Evolutionary conservation across 1,140 invertebrate species (phyloP).

Genomic region (Drosophila fuyamai): DNA sequence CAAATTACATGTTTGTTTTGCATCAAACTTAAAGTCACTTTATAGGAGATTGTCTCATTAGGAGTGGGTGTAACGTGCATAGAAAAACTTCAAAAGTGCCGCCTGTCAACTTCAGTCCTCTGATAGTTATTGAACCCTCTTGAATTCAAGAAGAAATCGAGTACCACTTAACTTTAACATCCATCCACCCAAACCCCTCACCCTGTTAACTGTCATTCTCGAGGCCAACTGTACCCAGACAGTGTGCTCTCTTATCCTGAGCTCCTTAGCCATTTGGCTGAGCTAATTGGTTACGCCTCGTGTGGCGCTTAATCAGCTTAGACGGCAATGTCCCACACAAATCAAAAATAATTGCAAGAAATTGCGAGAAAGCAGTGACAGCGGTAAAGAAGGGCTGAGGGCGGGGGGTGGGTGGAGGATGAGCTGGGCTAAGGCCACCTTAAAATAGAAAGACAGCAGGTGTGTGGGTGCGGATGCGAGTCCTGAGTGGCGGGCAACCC

Average conservation of each 20-base stretch:
- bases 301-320: constrained; percentile 54
- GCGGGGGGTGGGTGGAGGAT: neutral
- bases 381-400: neutral
- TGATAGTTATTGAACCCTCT: neutral
- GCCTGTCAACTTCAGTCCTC: too few species aligned
- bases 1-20: too few species aligned
- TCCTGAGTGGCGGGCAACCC: constrained; percentile 8
- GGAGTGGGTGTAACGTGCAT: too few species aligned
- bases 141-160: neutral
- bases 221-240: constrained; percentile 2
- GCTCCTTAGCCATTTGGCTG: constrained; percentile 7
- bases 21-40: too few species aligned
- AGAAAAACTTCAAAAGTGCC: too few species aligned
- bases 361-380: constrained; percentile 26
- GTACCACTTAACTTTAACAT: neutral
- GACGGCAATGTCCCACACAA: constrained; percentile 45
- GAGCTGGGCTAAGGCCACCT: constrained; percentile 16
- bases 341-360: constrained; percentile 70
- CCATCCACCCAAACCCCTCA: neutral
- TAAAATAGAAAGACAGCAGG: constrained; percentile 4
- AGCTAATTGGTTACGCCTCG: constrained; percentile 42
- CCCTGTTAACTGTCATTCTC: neutral
- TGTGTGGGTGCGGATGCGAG: neutral
- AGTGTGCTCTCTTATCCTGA: neutral
- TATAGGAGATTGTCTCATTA: too few species aligned